Evolutionary conservation across 2,797 vertebrate genomes (phyloP).

Genomic region (Pyrocephalus nanus): DNA sequence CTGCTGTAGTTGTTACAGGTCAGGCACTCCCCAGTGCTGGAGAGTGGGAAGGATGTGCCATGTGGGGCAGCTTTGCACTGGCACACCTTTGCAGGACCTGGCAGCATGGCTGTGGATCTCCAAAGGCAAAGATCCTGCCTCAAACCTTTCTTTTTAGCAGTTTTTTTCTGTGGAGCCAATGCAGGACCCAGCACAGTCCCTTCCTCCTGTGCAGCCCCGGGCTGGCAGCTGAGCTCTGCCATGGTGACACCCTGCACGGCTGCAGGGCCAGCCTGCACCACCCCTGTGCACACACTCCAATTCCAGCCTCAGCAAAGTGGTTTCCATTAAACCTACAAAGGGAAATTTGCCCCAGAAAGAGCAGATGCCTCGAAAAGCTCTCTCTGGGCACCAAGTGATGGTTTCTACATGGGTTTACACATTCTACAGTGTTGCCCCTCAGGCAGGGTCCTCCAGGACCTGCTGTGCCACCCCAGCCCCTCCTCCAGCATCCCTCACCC

Average conservation of each 20-base stretch:
- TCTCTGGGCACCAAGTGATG: not conserved
- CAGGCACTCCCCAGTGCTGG: too few relatives aligned
- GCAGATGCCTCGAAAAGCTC: not conserved
- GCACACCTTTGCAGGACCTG: not conserved
- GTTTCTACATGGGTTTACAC: not conserved
- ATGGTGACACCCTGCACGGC: not conserved
- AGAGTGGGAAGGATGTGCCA: not conserved
- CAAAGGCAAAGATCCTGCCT: not conserved
- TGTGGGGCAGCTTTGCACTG: not conserved
- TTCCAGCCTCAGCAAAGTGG: not conserved
- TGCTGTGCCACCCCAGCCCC: not conserved
- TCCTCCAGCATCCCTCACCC: not conserved
- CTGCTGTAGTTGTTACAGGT: not conserved
- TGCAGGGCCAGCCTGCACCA: not conserved
- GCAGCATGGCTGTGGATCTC: not conserved
- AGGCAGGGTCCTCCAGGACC: not conserved
- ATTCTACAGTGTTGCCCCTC: not conserved
- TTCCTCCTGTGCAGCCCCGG: not conserved
- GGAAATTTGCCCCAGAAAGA: not conserved
- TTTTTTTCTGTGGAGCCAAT: accelerated
- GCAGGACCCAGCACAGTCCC: not conserved
- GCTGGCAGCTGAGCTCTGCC: not conserved
- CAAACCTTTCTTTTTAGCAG: not conserved
- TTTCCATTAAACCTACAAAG: not conserved
- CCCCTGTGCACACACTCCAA: accelerated